Base-by-base conservation (phyloP, 2,113 vertebrate genomes). In the Arizona elegans region DNA sequence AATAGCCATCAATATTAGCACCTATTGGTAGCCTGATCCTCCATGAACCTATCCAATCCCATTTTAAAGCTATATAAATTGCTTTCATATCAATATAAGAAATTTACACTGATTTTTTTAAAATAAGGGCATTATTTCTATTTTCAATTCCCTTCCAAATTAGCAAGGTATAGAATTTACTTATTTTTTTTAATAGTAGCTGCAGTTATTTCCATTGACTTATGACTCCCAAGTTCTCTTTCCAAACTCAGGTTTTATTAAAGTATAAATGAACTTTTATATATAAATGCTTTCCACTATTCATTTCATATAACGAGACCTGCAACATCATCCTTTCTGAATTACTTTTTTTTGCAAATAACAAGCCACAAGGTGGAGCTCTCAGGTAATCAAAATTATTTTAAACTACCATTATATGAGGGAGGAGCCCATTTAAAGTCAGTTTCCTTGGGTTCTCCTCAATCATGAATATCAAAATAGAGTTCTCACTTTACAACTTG, bases 281-380 rank as follows among this genome's bases (percentile, higher is more conserved):
- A 12, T 58, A 58, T 6, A 58, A 86, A 86, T 86, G 8, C 50
- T 86, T 86, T 50, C 47, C 85, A 26, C 85, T 52, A 24, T 5
- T 21, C 2, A 86, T 86, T 50, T 81, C 70, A 50, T n/a, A 21
- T 29, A 56, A 55, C 8, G 3, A 86, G 33, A 19, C 15, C 89
- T 58, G 59, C 4, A 26, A n/a, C 38, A 38, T 56, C 2, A 21
- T 24, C 2, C 19, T 87, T 65, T 12, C n/a, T 19, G 24, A 62
- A 89, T n/a, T 21, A 58, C 33, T 47, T 55, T 33, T 55, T 33
- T 19, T 47, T 93, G 50, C 47, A 29, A 86, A 23, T 50, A 0
- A 24, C 0, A 0, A 1, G 54, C 94, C 97, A 93, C 96, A 2
- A 93, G 97, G 91, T 96, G 97, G 96, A 92, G 95, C 56, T 0